Percentiles rank a stretch among this genome's conserved stretches.
These are phyloP conservation scores for Folsomia candida DNA, from an alignment of 2,888 invertebrate genomes.

Conservation along the genomic window DNA sequence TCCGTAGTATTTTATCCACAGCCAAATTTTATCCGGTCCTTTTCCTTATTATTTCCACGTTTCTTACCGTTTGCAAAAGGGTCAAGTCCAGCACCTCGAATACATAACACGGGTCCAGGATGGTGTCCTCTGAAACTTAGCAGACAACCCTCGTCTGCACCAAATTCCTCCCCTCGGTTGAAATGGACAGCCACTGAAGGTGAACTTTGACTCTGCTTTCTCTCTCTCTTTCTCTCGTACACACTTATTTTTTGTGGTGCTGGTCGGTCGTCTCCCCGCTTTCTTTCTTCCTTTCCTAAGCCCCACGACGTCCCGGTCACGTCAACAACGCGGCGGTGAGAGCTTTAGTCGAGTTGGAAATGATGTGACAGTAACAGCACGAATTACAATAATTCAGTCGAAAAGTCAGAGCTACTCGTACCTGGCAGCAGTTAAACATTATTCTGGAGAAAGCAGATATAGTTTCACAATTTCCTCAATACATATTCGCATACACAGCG, in stretches of 20 bases:
- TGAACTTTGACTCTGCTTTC: slow-evolving; percentile 11
- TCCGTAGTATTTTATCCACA: neutral
- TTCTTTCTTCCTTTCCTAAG: slow-evolving; percentile 9
- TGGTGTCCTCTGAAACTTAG: slow-evolving; percentile 45
- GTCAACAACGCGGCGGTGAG: neutral
- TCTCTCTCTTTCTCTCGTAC: neutral
- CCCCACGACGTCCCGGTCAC: slow-evolving; percentile 1
- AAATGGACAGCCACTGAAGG: slow-evolving; percentile 35
- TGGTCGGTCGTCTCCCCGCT: neutral
- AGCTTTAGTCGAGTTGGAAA: neutral
- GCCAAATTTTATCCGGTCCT: neutral
- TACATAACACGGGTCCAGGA: slow-evolving; percentile 52
- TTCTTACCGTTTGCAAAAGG: slow-evolving; percentile 50
- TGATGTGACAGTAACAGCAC: too few relatives aligned
- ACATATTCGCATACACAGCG: too few relatives aligned
- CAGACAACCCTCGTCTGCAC: slow-evolving; percentile 43
- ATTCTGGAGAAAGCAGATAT: too few relatives aligned
- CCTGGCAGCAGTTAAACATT: too few relatives aligned
- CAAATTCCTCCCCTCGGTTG: slow-evolving; percentile 31
- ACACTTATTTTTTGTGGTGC: neutral
- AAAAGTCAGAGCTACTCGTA: too few relatives aligned
- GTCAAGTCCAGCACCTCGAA: slow-evolving; percentile 51
- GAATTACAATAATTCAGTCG: too few relatives aligned
- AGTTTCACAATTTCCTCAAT: too few relatives aligned
- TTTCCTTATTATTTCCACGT: too few relatives aligned